A percentile compares a stretch with the other conserved stretches of the same genome.
Evolutionary conservation across 2,888 invertebrate species (phyloP).

Genomic region (Ditylenchus weischeri): DNA sequence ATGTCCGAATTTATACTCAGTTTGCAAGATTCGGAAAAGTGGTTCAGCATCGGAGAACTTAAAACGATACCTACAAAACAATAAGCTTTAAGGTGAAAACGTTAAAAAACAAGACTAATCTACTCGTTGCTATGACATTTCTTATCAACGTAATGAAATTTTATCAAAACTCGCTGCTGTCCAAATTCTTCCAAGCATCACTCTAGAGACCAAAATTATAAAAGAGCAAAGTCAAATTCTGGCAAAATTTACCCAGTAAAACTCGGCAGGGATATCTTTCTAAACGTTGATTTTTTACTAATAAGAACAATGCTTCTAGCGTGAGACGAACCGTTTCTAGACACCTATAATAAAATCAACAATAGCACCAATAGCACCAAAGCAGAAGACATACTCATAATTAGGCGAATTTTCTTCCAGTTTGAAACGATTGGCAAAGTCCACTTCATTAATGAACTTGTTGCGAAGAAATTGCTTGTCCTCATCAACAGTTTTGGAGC

Average conservation of each 20-base stretch:
- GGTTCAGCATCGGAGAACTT: constrained; percentile 23
- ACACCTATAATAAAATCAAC: not conserved
- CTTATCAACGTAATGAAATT: not conserved
- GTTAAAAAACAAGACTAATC: not conserved
- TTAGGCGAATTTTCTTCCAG: constrained; percentile 34
- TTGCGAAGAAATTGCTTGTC: constrained; percentile 32
- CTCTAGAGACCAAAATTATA: constrained; percentile 1
- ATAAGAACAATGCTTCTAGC: not conserved
- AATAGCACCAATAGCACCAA: too few relatives aligned
- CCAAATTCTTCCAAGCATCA: constrained; percentile 38
- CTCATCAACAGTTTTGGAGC: constrained; percentile 29
- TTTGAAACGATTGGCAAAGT: constrained; percentile 41
- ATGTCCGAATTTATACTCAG: not conserved
- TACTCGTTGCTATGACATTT: not conserved
- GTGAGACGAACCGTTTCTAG: constrained; percentile 34
- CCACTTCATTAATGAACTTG: constrained; percentile 37
- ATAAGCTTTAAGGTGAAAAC: not conserved
- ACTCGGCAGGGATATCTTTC: constrained; percentile 43
- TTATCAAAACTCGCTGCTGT: constrained; percentile 25
- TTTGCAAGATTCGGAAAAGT: constrained; percentile 21
- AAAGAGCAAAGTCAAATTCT: too few relatives aligned
- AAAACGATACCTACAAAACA: constrained; percentile 13
- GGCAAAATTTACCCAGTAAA: constrained; percentile 34
- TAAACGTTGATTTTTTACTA: too few relatives aligned
- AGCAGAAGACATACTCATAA: constrained; percentile 26